phyloP scores from a whole-genome alignment of 2,888 invertebrate genomes.

The Megamerina dolium region DNA sequence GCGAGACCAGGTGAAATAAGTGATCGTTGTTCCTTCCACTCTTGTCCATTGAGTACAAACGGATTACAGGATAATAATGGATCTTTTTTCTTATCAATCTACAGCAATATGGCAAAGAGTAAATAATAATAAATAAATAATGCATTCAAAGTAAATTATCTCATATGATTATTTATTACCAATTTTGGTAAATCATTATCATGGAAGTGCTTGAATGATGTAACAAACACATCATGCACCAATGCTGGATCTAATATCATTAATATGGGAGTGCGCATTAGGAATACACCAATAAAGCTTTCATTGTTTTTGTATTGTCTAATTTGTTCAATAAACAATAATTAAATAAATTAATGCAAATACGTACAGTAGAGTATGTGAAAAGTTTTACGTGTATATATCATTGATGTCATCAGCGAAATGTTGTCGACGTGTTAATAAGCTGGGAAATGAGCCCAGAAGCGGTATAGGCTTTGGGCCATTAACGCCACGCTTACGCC shows the following conservation, averaged over 20 bases:
- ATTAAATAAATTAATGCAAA: too few relatives aligned
- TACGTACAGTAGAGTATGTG: too few relatives aligned
- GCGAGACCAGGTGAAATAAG: conserved; percentile 53
- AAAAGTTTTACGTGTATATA: conserved; percentile 50
- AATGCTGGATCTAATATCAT: conserved; percentile 46
- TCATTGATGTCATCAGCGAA: conserved; percentile 45
- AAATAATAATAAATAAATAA: not conserved
- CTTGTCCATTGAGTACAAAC: conserved; percentile 49
- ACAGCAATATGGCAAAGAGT: conserved; percentile 1
- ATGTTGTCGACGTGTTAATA: conserved; percentile 36
- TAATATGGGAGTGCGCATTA: conserved; percentile 41
- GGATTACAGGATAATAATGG: conserved; percentile 51
- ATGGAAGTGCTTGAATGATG: conserved; percentile 47
- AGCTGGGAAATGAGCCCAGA: conserved; percentile 44
- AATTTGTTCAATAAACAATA: too few relatives aligned
- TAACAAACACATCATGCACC: conserved; percentile 48
- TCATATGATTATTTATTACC: conserved; percentile 13
- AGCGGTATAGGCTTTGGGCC: conserved; percentile 40
- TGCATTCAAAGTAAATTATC: not conserved
- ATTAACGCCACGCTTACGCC: conserved; percentile 44
- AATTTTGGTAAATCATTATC: conserved; percentile 37
- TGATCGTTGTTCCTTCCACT: conserved; percentile 51
- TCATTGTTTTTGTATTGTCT: conserved; percentile 36
- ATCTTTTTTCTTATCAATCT: conserved; percentile 47
- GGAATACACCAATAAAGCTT: conserved; percentile 48